Conservation (phyloP, 2,888 invertebrate species). For the Pseudoips prasinana region DNA sequence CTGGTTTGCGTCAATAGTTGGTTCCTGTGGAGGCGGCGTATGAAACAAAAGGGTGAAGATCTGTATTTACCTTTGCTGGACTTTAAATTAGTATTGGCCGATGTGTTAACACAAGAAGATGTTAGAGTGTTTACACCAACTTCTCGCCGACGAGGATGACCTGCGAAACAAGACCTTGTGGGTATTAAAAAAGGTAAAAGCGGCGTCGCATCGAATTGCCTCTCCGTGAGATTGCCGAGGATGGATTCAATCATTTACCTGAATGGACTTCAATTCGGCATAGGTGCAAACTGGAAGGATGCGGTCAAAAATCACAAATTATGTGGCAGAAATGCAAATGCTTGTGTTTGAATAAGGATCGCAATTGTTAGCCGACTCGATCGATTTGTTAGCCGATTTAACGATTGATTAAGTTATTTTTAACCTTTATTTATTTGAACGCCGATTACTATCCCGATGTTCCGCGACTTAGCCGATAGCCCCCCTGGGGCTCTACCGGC, state of each 20-base stretch:
- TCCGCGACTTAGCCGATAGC: too few relatives aligned
- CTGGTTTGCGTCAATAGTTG: not conserved
- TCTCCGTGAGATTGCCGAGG: slow-evolving; percentile 14
- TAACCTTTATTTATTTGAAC: too few relatives aligned
- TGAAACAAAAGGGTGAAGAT: slow-evolving; percentile 1
- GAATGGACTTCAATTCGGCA: slow-evolving; percentile 13
- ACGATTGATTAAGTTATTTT: too few relatives aligned
- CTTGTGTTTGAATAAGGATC: slow-evolving; percentile 13
- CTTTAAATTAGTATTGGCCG: slow-evolving; percentile 9
- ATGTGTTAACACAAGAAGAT: slow-evolving; percentile 8
- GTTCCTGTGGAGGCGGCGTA: not conserved
- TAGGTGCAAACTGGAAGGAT: slow-evolving; percentile 10
- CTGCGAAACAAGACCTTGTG: not conserved
- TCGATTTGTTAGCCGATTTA: too few relatives aligned
- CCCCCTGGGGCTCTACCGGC: too few relatives aligned
- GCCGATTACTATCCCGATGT: too few relatives aligned
- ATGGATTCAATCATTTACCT: slow-evolving; percentile 18
- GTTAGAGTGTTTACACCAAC: slow-evolving; percentile 7
- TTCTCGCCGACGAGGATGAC: slow-evolving; percentile 1
- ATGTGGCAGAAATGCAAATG: slow-evolving; percentile 13
- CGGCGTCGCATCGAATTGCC: slow-evolving; percentile 10
- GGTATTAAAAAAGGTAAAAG: slow-evolving; percentile 8
- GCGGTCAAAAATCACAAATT: slow-evolving; percentile 9
- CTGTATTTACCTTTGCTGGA: slow-evolving; percentile 15
- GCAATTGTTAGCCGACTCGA: too few relatives aligned